Conservation (phyloP, 2,113 vertebrate genomes). For the Atlantisia rogersi region DNA sequence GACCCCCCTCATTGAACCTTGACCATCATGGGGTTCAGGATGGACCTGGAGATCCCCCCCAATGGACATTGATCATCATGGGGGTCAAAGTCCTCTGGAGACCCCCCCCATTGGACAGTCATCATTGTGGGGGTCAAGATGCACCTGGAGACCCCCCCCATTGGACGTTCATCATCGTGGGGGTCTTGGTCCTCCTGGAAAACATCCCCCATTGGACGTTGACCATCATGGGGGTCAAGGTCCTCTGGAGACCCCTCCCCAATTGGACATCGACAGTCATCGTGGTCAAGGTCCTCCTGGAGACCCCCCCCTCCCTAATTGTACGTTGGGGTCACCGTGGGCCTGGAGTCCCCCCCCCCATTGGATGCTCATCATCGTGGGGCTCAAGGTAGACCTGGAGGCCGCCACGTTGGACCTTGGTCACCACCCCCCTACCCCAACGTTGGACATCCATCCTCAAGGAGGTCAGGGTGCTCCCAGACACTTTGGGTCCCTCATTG, state of each 20-base stretch:
- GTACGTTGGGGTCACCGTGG: background rate
- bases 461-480: background rate
- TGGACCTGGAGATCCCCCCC: rapidly evolving
- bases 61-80: background rate
- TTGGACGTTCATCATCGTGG: no score
- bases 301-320: background rate
- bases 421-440: no score
- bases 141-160: background rate
- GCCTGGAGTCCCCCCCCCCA: background rate
- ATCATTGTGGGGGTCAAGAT: no score
- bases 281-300: background rate
- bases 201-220: background rate
- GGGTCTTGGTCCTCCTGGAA: no score
- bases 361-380: background rate
- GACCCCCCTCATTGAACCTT: rapidly evolving
- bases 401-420: rapidly evolving
- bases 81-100: background rate
- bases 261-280: background rate
- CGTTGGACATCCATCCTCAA: background rate
- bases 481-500: background rate
- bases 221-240: no score
- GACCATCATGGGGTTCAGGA: background rate
- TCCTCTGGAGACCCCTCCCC: background rate
- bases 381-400: background rate
- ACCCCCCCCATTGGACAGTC: background rate